phyloP scores from a whole-genome alignment of 1,140 invertebrate species.

The Drosophila elegans region DNA sequence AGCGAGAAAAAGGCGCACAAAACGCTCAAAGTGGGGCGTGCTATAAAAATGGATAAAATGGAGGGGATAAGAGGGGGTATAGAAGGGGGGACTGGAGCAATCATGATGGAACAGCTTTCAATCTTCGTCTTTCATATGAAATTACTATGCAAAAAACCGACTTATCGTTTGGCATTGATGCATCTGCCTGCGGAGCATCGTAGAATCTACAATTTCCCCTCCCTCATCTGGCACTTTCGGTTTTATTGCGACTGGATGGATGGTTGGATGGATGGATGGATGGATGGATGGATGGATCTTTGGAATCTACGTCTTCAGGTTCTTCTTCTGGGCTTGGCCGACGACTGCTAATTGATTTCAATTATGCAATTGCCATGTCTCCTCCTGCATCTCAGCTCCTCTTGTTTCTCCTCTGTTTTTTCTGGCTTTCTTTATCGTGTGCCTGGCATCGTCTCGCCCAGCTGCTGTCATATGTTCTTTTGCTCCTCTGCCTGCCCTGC shows the following conservation, averaged over 20 bases:
- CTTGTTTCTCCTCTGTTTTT: conserved; percentile 8
- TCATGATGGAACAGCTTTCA: conserved; percentile 45
- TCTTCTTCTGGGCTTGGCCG: conserved; percentile 32
- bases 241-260: conserved; percentile 38
- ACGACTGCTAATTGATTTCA: conserved; percentile 76
- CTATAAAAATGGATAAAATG: conserved; percentile 11
- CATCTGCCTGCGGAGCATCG: conserved; percentile 26
- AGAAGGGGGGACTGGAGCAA: not conserved
- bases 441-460: conserved; percentile 54
- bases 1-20: conserved; percentile 32
- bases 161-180: conserved; percentile 55
- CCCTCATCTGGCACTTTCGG: conserved; percentile 63
- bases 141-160: conserved; percentile 37
- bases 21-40: conserved; percentile 25
- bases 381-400: conserved; percentile 2
- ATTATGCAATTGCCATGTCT: conserved; percentile 76
- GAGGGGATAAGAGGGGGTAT: conserved; percentile 1
- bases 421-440: conserved; percentile 48
- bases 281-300: not conserved
- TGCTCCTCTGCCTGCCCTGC: conserved; percentile 38
- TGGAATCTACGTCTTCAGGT: conserved; percentile 7
- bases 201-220: conserved; percentile 48
- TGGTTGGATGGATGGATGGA: not conserved
- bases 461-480: conserved; percentile 50
- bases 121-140: conserved; percentile 36